Evolutionary conservation across 2,888 invertebrate species (phyloP).

Genomic region (Caenorhabditis uteleia): DNA sequence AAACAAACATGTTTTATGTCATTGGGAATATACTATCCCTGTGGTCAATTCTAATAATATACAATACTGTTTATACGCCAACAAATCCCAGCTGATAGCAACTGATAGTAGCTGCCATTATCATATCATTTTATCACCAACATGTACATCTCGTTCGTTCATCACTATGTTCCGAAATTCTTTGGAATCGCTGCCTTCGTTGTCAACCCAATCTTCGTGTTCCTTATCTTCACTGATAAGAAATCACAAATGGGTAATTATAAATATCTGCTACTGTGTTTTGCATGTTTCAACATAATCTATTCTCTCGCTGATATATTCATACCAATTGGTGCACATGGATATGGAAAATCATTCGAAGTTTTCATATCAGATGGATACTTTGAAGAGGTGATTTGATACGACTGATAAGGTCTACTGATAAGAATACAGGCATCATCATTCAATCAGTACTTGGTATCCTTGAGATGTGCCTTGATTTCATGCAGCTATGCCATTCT

Average conservation of each 20-base stretch:
- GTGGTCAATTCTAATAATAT: too few species aligned
- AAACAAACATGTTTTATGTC: too few species aligned
- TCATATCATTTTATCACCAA: too few species aligned
- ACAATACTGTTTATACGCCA: too few species aligned
- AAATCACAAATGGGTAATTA: neutral
- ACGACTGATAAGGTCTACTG: too few species aligned
- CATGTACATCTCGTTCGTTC: too few species aligned
- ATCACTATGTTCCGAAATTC: too few species aligned
- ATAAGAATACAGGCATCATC: too few species aligned
- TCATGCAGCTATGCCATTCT: conserved; percentile 17
- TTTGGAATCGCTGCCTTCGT: too few species aligned
- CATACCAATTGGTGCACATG: conserved; percentile 7
- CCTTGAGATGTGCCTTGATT: conserved; percentile 19
- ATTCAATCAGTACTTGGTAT: conserved; percentile 7
- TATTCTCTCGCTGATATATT: conserved; percentile 9
- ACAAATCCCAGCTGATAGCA: too few species aligned
- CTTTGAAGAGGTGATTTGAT: conserved; percentile 13
- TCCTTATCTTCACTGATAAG: neutral
- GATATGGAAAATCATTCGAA: conserved; percentile 6
- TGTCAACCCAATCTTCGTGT: neutral
- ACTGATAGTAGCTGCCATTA: too few species aligned
- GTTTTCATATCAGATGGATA: conserved; percentile 14
- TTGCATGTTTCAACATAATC: conserved; percentile 8
- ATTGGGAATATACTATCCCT: too few species aligned
- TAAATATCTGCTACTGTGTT: neutral